Evolutionary conservation across 1,140 invertebrate genomes (phyloP).

Genomic region (Tetramorium simillimum): DNA sequence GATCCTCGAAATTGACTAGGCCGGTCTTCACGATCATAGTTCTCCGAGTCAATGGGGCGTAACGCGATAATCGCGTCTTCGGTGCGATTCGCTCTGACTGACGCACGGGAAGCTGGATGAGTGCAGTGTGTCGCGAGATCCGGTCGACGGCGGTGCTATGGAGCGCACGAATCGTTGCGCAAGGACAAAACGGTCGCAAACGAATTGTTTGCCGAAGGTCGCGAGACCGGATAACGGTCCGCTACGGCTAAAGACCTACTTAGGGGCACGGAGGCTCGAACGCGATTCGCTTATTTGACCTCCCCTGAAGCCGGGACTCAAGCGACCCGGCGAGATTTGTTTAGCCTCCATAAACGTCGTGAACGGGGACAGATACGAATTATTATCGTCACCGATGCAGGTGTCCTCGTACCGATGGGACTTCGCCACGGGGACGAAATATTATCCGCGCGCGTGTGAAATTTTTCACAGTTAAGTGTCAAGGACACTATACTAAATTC

Average conservation of each 20-base stretch:
- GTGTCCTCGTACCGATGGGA: constrained; percentile 1
- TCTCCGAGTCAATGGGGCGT: not conserved
- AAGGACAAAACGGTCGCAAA: constrained; percentile 16
- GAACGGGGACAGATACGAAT: constrained; percentile 33
- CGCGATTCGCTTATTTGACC: constrained; percentile 43
- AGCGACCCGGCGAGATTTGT: constrained; percentile 37
- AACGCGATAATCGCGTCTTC: not conserved
- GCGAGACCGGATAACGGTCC: constrained; percentile 55
- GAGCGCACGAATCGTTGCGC: not conserved
- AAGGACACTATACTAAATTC: not conserved
- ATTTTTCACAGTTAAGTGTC: not conserved
- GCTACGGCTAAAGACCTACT: constrained; percentile 56
- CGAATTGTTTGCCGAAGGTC: constrained; percentile 55
- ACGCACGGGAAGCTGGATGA: constrained; percentile 5
- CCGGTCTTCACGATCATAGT: not conserved
- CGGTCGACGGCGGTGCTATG: not conserved
- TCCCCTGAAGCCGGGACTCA: not conserved
- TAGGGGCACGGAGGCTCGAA: constrained; percentile 23
- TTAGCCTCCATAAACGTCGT: constrained; percentile 49
- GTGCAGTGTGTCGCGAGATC: constrained; percentile 46
- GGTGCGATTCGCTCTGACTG: not conserved
- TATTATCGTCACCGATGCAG: constrained; percentile 6
- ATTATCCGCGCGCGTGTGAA: not conserved
- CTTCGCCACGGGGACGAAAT: not conserved
- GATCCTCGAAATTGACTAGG: not conserved